Base-by-base conservation (phyloP, 2,113 vertebrate genomes). In the Campylomormyrus numenius region DNA sequence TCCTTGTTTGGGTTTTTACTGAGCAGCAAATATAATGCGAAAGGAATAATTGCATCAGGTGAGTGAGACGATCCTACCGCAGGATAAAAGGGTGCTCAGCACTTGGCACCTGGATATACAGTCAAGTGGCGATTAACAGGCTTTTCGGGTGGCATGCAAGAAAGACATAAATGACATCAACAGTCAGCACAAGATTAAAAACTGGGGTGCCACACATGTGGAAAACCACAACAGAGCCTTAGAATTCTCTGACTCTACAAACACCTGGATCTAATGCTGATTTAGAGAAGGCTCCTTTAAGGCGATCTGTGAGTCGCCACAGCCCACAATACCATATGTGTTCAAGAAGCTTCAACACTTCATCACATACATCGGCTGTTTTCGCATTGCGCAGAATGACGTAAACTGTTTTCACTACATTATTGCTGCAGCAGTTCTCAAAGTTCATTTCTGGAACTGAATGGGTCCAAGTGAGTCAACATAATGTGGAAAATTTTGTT, bases 41-140 rank as follows among this genome's bases (percentile, higher is more conserved):
- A 45, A 85, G 42, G 17, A 48, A 27, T 8, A 85, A 85, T 45
- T 45, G 45, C 83, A 85, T 85, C 83, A 85, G 83, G 45, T 85
- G 83, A 48, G 39, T 46, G 90, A 91, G 91, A 94, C 91, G 87
- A 93, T 93, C 92, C 58, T 89, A 94, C 94, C 94, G 94, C 27
- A 91, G 95, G 95, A 92, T 91, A 89, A 90, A 90, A 88, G 86
- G 13, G 74, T 77, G 92, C 91, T 91, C 92, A 89, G 70, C 92
- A 45, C 66, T 92, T 88, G 85, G 45, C 84, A 89, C 80, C 90
- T 90, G 89, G 93, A 90, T 7, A 50, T 92, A 93, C 92, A 91
- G 90, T 56, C 92, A 94, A 93, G 87, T 83, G 91, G 88, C 89
- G 85, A 93, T 91, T 90, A 92, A 42, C 2, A 87, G 91, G 88